A percentile compares a stretch with the other conserved stretches of the same genome.
phyloP scores from a whole-genome alignment of 2,888 invertebrate species.

The Helleia helle region DNA sequence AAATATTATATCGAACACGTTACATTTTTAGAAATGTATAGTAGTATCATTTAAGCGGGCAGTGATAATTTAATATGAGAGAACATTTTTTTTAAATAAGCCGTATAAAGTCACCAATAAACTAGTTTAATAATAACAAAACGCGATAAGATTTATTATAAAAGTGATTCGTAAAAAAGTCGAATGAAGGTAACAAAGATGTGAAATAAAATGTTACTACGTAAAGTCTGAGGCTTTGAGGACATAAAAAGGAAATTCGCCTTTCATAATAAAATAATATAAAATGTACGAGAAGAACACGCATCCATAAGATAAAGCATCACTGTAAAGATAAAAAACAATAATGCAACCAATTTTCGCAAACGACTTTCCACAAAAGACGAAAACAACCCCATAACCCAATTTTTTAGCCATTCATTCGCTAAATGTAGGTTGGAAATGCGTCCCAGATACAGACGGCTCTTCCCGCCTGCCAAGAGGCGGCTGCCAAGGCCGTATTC shows the following conservation, averaged over 20 bases:
- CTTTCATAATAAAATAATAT: not conserved
- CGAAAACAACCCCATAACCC: conserved; percentile 31
- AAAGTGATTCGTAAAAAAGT: too few species aligned
- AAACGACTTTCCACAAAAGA: conserved; percentile 24
- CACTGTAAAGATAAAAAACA: conserved; percentile 15
- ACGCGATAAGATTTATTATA: too few species aligned
- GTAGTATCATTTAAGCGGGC: too few species aligned
- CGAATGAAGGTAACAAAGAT: too few species aligned
- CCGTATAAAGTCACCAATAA: too few species aligned
- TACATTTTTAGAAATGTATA: too few species aligned
- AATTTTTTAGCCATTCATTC: conserved; percentile 31
- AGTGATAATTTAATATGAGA: too few species aligned
- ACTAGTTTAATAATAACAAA: too few species aligned
- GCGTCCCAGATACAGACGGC: conserved; percentile 37
- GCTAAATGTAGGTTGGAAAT: conserved; percentile 34
- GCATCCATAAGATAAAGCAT: not conserved
- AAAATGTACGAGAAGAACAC: not conserved
- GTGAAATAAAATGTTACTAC: not conserved
- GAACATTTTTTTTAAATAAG: too few species aligned
- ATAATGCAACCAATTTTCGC: conserved; percentile 25
- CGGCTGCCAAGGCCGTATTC: conserved; percentile 56
- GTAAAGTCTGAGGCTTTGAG: not conserved
- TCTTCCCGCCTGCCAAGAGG: conserved; percentile 47
- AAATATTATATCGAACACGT: too few species aligned
- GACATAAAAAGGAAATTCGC: not conserved